Evolutionary conservation across 2,113 vertebrate genomes (phyloP).

Genomic region (zebrafish (Danio rerio)): GRCz12tu NC_133198.1:31351001-31351500

Average conservation of each 20-base stretch:
- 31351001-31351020: background rate
- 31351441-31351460: slow-evolving; percentile 50
- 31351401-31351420: slow-evolving; percentile 58
- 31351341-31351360: slow-evolving; percentile 62
- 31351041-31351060: background rate
- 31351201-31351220: slow-evolving; percentile 65
- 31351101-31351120: slow-evolving; percentile 28
- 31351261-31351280: slow-evolving; percentile 72
- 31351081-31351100: background rate
- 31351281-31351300: slow-evolving; percentile 79
- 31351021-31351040: background rate
- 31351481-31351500: slow-evolving; percentile 58
- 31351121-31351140: slow-evolving; percentile 45
- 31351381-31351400: slow-evolving; percentile 60
- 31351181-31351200: slow-evolving; percentile 57
- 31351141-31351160: slow-evolving; percentile 1
- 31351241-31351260: slow-evolving; percentile 70
- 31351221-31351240: slow-evolving; percentile 53
- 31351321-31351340: slow-evolving; percentile 78
- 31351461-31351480: slow-evolving; percentile 59
- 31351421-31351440: slow-evolving; percentile 55
- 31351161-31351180: slow-evolving; percentile 40
- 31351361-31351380: slow-evolving; percentile 55
- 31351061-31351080: background rate
- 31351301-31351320: slow-evolving; percentile 74